A percentile compares a stretch with the other conserved stretches of the same genome.
phyloP scores from a whole-genome alignment of 2,113 vertebrate species.

The Phoxinus phoxinus region DNA sequence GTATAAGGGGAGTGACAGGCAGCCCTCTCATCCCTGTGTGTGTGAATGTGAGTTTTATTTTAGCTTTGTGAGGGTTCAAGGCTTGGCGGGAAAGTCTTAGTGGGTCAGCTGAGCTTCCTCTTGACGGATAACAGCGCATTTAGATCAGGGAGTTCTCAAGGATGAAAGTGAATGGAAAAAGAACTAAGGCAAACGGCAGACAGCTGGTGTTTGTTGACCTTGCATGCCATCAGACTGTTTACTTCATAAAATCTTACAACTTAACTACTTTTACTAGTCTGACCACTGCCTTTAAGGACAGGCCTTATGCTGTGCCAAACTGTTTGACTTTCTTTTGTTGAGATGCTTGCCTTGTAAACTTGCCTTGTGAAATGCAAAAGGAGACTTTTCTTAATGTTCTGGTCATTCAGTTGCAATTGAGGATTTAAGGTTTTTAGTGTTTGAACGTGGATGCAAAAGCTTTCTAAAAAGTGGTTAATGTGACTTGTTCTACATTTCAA shows the following conservation, averaged over 20 bases:
- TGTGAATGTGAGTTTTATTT: slow-evolving; percentile 24
- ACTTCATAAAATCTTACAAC: not conserved
- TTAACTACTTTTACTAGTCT: not conserved
- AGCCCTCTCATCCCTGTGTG: slow-evolving; percentile 37
- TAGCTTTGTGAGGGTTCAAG: slow-evolving; percentile 8
- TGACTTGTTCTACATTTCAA: not conserved
- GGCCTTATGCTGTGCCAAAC: not conserved
- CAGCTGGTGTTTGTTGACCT: not conserved
- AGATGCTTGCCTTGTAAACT: no score
- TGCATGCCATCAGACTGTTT: not conserved
- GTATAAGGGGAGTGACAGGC: slow-evolving; percentile 60
- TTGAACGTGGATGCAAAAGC: not conserved
- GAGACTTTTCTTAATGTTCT: not conserved
- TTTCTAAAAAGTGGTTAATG: not conserved
- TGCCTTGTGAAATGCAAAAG: not conserved
- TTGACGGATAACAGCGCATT: slow-evolving; percentile 32
- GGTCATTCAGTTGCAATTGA: not conserved
- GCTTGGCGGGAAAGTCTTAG: slow-evolving; percentile 26
- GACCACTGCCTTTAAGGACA: not conserved
- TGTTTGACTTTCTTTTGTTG: no score
- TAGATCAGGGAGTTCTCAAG: not conserved
- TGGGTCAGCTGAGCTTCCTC: slow-evolving; percentile 40
- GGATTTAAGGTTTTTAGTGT: not conserved
- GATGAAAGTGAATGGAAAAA: slow-evolving; percentile 16
- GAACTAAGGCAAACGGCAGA: slow-evolving; percentile 9